phyloP scores from a whole-genome alignment of 2,888 invertebrate species.

The Lingula anatina region DNA sequence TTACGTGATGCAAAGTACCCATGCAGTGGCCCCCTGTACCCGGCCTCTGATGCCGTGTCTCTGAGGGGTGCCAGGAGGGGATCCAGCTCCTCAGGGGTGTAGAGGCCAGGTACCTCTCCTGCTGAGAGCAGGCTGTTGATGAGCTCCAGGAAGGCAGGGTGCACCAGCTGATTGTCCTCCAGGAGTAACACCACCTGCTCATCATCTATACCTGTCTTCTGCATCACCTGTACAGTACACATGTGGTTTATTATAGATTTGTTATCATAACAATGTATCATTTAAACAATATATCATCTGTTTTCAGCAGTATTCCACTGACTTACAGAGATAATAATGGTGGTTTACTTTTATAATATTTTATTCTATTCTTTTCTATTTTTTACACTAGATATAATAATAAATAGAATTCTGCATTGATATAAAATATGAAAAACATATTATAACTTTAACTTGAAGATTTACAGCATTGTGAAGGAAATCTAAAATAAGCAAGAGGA shows the following conservation, averaged over 20 bases:
- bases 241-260: not conserved
- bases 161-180: slow-evolving; percentile 74
- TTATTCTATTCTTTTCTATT: no score
- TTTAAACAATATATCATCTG: not conserved
- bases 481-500: no score
- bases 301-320: not conserved
- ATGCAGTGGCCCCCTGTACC: slow-evolving; percentile 66
- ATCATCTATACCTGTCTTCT: slow-evolving; percentile 73
- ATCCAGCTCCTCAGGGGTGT: slow-evolving; percentile 72
- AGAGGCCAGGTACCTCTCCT: slow-evolving; percentile 74
- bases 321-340: no score
- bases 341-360: no score
- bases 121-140: slow-evolving; percentile 73
- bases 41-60: slow-evolving; percentile 70
- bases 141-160: slow-evolving; percentile 66
- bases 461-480: no score
- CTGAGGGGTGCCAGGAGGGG: slow-evolving; percentile 68
- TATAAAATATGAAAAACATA: no score
- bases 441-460: no score
- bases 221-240: slow-evolving; percentile 60
- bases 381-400: no score
- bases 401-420: no score
- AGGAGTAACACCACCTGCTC: slow-evolving; percentile 73
- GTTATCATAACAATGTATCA: not conserved
- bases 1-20: slow-evolving; percentile 55